Conservation (phyloP, 1,140 invertebrate species). For the Eumaeus atala region DNA sequence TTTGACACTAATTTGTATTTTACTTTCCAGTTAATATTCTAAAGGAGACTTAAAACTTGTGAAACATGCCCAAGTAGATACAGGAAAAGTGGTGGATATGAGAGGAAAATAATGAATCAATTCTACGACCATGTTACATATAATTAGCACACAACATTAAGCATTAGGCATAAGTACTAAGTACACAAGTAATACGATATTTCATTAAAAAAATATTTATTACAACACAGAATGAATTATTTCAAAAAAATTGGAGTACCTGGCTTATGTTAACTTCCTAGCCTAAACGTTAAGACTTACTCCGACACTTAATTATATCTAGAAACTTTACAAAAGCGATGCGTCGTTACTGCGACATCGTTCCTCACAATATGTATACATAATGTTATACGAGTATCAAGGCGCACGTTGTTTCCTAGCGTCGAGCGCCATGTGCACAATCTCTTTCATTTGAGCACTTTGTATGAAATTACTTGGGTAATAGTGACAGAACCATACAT, state of each 20-base stretch:
- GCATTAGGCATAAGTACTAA: constrained; percentile 10
- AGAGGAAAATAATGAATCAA: constrained; percentile 7
- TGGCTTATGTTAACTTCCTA: constrained; percentile 17
- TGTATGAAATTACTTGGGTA: too few species aligned
- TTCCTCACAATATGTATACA: constrained; percentile 13
- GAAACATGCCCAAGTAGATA: too few species aligned
- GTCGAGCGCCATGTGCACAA: too few species aligned
- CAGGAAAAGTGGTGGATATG: not conserved
- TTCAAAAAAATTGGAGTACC: constrained; percentile 22
- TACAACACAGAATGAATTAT: constrained; percentile 25
- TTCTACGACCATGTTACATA: constrained; percentile 1
- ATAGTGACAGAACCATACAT: not conserved
- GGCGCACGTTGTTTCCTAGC: constrained; percentile 1
- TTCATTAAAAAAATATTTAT: constrained; percentile 31
- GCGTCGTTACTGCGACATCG: constrained; percentile 17
- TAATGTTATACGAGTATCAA: constrained; percentile 17
- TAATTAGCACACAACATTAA: constrained; percentile 5
- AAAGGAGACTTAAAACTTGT: too few species aligned
- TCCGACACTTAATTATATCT: constrained; percentile 21
- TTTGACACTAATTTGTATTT: too few species aligned
- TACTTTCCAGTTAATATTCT: too few species aligned
- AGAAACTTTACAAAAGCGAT: constrained; percentile 25
- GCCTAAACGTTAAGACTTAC: constrained; percentile 20
- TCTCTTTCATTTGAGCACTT: too few species aligned
- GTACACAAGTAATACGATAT: constrained; percentile 10